phyloP scores from a whole-genome alignment of 2,888 invertebrate genomes.

The Gymnosoma rotundatum region DNA sequence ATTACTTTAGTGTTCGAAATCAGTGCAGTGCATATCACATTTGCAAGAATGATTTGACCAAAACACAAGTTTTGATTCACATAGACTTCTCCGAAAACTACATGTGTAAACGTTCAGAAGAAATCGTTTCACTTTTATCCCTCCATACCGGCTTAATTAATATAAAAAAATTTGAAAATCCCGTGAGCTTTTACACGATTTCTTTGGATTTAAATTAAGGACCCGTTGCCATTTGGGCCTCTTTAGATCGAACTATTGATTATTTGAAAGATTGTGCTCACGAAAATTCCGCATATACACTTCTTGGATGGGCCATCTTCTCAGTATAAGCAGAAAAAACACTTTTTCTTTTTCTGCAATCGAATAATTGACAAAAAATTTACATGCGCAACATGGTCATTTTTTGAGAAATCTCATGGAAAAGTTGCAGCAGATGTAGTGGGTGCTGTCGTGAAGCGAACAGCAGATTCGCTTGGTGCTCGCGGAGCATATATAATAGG shows the following conservation, averaged over 20 bases:
- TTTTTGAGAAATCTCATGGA: slow-evolving; percentile 22
- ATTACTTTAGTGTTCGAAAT: slow-evolving; percentile 26
- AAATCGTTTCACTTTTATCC: slow-evolving; percentile 12
- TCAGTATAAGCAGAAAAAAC: slow-evolving; percentile 25
- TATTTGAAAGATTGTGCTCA: slow-evolving; percentile 28
- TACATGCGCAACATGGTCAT: slow-evolving; percentile 25
- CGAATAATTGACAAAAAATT: slow-evolving; percentile 23
- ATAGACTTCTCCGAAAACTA: slow-evolving; percentile 28
- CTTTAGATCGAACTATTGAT: not conserved
- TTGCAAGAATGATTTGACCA: slow-evolving; percentile 32
- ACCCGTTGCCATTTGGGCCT: no score
- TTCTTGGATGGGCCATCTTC: slow-evolving; percentile 17
- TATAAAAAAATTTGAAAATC: no score
- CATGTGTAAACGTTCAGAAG: slow-evolving; percentile 20
- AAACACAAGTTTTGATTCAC: slow-evolving; percentile 24
- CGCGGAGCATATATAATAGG: slow-evolving; percentile 29
- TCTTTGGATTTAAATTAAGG: no score
- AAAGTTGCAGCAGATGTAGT: slow-evolving; percentile 10
- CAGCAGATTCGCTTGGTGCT: slow-evolving; percentile 23
- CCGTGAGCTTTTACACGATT: no score
- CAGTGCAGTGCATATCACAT: slow-evolving; percentile 22
- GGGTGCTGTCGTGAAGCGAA: slow-evolving; percentile 39
- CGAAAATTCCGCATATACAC: slow-evolving; percentile 12
- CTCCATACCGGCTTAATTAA: no score
- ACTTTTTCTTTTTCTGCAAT: slow-evolving; percentile 18